These are phyloP conservation scores for Lanistes nyassanus DNA, from an alignment of 1,140 invertebrate genomes.

Conservation along the genomic window DNA sequence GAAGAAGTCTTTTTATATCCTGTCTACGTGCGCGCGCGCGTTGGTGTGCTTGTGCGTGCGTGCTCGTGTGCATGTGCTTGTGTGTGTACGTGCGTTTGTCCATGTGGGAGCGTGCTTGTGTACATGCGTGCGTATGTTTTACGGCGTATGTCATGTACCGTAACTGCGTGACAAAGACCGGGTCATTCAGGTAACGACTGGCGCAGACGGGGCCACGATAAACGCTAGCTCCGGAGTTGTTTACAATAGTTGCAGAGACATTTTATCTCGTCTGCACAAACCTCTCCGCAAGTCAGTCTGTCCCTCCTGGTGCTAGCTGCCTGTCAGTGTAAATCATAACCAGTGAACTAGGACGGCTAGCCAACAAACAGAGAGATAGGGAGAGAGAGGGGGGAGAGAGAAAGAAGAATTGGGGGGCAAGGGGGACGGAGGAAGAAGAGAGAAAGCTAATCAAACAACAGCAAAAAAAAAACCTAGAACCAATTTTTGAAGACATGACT, in stretches of 20 bases:
- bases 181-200: no score
- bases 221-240: no score
- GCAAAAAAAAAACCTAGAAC: no score
- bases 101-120: background rate
- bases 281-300: background rate
- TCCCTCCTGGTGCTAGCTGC: background rate
- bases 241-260: no score
- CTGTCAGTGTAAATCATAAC: background rate
- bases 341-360: no score
- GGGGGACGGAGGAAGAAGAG: no score
- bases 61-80: background rate
- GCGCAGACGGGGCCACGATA: no score
- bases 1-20: background rate
- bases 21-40: conserved; percentile 4
- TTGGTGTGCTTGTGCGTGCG: conserved; percentile 10
- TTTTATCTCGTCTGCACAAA: background rate
- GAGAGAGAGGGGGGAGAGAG: conserved; percentile 1
- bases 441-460: no score
- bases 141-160: background rate
- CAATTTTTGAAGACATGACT: no score
- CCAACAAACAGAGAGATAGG: background rate
- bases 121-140: background rate
- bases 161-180: no score
- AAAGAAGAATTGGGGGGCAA: background rate
- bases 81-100: background rate